Evolutionary conservation across 2,888 invertebrate genomes (phyloP), one percentile per base, ranked within the genome.

Genomic region (Synergus itoensis): DNA sequence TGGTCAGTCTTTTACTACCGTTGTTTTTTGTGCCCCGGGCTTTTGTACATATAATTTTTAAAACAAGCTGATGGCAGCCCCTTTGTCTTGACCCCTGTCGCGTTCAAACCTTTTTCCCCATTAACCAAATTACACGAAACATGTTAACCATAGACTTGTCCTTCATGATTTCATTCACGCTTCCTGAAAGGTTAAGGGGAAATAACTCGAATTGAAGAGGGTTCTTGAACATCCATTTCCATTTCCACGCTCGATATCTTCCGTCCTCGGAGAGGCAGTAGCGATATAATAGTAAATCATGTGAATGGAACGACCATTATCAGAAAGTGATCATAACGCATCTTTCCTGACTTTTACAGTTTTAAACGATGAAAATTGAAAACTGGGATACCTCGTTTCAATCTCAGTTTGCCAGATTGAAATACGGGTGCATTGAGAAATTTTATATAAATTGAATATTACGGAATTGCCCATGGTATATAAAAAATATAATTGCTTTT

Each of bases 61-160:
- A 69, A 69, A 69, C 45, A 45, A 69, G 28, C 48, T 14, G n/a
- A 53, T 36, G 14, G 16, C 28, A 1, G 14, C 18, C 45, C 67
- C 21, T 21, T 40, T n/a, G 9, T 41, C 11, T 65, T 65, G n/a
- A 41, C n/a, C n/a, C 64, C 11, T 41, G 41, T n/a, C 40, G 11
- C 21, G 11, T 21, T 18, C 83, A 82, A 84, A 84, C 81, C 78
- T 79, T 73, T 11, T 65, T 77, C 69, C 81, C 79, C 85, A 82
- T 81, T 84, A 69, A 67, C 85, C 82, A 77, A 84, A 81, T 84
- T 82, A 84, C 82, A 80, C 79, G 81, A 79, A 78, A 76, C 76
- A 75, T 79, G 81, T 76, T 81, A 79, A 81, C 82, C 85, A 80
- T 79, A 80, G 9, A 69, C 73, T 63, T 83, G 81, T 85, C 75